Evolutionary conservation across 2,113 vertebrate species (phyloP).

Genomic region (Porphyrio hochstetteri): DNA sequence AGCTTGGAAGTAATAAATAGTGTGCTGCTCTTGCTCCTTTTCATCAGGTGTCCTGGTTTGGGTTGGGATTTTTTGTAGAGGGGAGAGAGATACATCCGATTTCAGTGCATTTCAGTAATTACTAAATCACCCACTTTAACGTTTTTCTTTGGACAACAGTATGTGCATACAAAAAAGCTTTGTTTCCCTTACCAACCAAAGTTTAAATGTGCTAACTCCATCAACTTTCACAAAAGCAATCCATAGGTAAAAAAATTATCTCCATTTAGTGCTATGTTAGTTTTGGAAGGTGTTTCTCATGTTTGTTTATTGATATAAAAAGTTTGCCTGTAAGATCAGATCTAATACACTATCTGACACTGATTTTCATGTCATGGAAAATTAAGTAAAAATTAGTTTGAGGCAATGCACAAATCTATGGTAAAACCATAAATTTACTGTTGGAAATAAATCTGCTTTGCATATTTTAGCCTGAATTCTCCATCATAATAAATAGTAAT

Average conservation of each 20-base stretch:
- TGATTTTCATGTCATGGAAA: neutral
- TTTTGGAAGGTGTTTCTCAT: neutral
- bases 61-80: neutral
- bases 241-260: neutral
- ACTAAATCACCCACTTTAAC: neutral
- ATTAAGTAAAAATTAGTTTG: neutral
- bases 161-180: neutral
- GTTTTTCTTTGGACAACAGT: neutral
- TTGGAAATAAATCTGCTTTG: neutral
- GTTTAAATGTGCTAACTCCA: neutral
- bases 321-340: neutral
- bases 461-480: neutral
- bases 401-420: neutral
- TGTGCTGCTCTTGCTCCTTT: neutral
- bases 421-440: neutral
- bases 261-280: neutral
- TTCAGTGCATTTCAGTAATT: neutral
- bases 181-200: neutral
- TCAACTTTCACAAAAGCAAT: neutral
- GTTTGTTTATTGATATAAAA: neutral
- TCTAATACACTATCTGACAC: neutral
- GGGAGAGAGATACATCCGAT: neutral
- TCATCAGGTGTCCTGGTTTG: neutral
- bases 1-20: neutral
- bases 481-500: neutral